Percentiles rank a stretch among this genome's conserved stretches.
phyloP scores from a whole-genome alignment of 1,140 invertebrate species.

The Zaprionus nigranus region DNA sequence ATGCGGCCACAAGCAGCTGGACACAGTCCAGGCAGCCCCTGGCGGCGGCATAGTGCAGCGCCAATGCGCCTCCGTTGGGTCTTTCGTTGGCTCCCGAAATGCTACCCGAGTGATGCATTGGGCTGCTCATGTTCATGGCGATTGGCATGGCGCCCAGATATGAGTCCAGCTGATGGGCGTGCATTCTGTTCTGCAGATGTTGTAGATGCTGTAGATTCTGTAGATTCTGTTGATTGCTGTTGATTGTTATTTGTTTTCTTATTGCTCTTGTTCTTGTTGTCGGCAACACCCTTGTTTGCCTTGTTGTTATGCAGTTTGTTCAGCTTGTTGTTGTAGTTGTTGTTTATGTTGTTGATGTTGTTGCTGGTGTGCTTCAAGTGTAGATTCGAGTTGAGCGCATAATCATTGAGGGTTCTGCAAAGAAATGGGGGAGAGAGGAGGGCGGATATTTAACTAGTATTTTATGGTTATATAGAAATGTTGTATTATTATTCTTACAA shows the following conservation, averaged over 20 bases:
- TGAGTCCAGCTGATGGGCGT: constrained; percentile 73
- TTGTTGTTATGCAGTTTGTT: constrained; percentile 31
- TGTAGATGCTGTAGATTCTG: not conserved
- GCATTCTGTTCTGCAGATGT: constrained; percentile 62
- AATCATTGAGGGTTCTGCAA: constrained; percentile 72
- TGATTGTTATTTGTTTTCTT: constrained; percentile 39
- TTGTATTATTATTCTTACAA: too few species aligned
- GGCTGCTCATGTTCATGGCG: constrained; percentile 44
- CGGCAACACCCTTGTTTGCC: constrained; percentile 9
- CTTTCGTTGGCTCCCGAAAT: constrained; percentile 80
- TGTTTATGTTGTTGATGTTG: constrained; percentile 34
- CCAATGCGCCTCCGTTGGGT: constrained; percentile 86
- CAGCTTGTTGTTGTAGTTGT: constrained; percentile 38
- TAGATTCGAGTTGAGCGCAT: constrained; percentile 67
- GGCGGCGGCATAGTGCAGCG: constrained; percentile 93
- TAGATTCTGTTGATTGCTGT: not conserved
- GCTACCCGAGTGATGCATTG: constrained; percentile 69
- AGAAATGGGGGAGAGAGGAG: not conserved
- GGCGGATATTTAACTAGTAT: too few species aligned
- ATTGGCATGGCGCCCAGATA: constrained; percentile 61
- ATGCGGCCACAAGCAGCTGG: constrained; percentile 90
- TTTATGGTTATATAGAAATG: too few species aligned
- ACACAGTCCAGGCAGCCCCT: constrained; percentile 93
- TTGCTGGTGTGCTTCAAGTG: constrained; percentile 48
- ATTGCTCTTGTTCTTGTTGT: constrained; percentile 31